Evolutionary conservation across 2,797 vertebrate species (phyloP), one percentile per base, ranked within the genome.

Genomic region (Ctenopoma kingsleyae): DNA sequence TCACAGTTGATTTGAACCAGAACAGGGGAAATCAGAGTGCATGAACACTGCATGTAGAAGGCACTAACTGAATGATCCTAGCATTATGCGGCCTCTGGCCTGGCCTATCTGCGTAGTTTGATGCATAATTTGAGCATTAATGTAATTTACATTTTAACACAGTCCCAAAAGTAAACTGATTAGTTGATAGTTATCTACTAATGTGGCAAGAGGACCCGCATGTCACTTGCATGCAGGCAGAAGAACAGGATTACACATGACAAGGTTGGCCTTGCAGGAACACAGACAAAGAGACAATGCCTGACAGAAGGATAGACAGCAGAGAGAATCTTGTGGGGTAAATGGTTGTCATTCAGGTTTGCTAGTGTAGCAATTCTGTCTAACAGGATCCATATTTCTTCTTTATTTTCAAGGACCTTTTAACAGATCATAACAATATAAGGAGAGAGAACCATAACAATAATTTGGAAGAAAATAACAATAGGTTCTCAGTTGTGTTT

Each of bases 101-200:
- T 66, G 83, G 87, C 85, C 91, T 92, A 84, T 87, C 90, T 91
- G 85, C 74, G 82, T 87, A 88, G 86, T 90, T 90, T 88, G 91
- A 94, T 93, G 94, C 91, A 94, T 95, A 93, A 95, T 95, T 94
- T 91, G 87, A 84, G 81, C 91, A 92, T 94, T 95, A 94, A 95
- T 94, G 93, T 81, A 90, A 94, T 95, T 95, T 95, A 91, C 92
- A 95, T 95, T 94, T 95, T 93, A 94, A 94, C 92, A 89, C 93
- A 94, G 90, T 90, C 91, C 90, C 90, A 87, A 90, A 91, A 93
- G 93, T 94, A 94, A 95, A 94, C 92, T 92, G 92, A 95, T 94
- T 94, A 95, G 91, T 89, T 87, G 93, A 94, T 95, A 87, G 84
- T 92, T 93, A 94, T 95, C 94, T 92, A 61, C 89, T 94, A 94